A percentile compares a stretch with the other conserved stretches of the same genome.
These are phyloP conservation scores for Oncopeltus fasciatus DNA, from an alignment of 1,140 invertebrate genomes.

Conservation along the genomic window DNA sequence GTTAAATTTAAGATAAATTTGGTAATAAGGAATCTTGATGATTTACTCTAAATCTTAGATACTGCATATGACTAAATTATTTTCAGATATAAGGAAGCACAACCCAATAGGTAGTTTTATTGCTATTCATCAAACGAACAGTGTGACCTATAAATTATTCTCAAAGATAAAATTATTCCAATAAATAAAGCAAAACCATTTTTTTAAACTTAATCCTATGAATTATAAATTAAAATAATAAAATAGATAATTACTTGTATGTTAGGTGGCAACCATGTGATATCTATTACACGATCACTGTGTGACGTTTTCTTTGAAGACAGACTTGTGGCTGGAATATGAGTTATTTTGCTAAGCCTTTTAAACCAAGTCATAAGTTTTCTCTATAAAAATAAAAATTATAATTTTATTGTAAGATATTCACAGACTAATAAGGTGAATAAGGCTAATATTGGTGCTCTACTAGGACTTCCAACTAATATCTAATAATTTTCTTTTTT, in stretches of 20 bases:
- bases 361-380: neutral
- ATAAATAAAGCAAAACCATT: too few species aligned
- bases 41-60: too few species aligned
- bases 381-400: neutral
- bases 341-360: neutral
- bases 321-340: neutral
- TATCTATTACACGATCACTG: neutral
- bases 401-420: too few species aligned
- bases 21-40: too few species aligned
- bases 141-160: neutral
- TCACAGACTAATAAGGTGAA: too few species aligned
- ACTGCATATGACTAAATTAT: too few species aligned
- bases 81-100: slow-evolving; percentile 9
- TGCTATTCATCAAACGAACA: neutral
- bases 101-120: slow-evolving; percentile 30
- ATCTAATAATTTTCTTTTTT: too few species aligned
- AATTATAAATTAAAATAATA: too few species aligned
- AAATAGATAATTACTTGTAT: slow-evolving; percentile 25
- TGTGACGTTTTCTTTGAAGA: slow-evolving; percentile 15
- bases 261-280: slow-evolving; percentile 23
- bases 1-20: too few species aligned
- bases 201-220: too few species aligned
- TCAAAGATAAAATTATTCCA: neutral
- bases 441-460: too few species aligned
- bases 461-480: too few species aligned